Base-by-base conservation (phyloP, 2,113 vertebrate genomes). In the Phylloscopus whistleri region DNA sequence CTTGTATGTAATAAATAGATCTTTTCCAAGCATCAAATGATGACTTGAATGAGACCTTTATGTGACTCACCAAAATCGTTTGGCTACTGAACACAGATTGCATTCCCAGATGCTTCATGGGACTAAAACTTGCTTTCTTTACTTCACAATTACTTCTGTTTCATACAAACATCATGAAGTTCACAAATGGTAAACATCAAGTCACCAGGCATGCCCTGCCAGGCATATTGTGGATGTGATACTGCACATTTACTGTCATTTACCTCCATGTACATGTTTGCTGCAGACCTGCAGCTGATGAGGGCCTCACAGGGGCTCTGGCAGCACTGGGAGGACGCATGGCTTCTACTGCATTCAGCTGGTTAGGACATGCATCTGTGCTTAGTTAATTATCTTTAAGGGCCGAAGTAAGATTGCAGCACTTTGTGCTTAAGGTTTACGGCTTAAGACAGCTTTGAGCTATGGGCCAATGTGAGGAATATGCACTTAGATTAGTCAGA, bases 131-230 rank as follows among this genome's bases (percentile, higher is more conserved):
- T 76, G 27, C 5, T 60, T 24, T 33, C 76, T 59, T 14, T 5
- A 44, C 19, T 67, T 93, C 14, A 6, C 18, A 70, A 6, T 31
- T 60, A 5, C 30, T 55, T 63, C 16, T 23, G 15, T 60, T 87
- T 20, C 28, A 23, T 37, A 39, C 3, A 72, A 75, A 59, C 43
- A 30, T 16, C 6, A 13, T 21, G 10, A 22, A 79, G 18, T n/a
- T 63, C 24, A 52, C 4, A 4, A 70, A 67, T 1, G 1, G 14
- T 30, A 63, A 84, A 63, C 0, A 0, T 14, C 16, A 66, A 77
- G 58, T 21, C 37, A 17, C 10, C 17, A 46, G 60, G 13, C 22
- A 46, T 28, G 30, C 21, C 24, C 22, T 58, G 37, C 24, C 63
- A 55, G 84, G 13, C 15, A 13, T 9, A 2, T 1, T 22, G 69